These are phyloP conservation scores for Dipodomys stephensi DNA, from an alignment of 2,113 vertebrate species.

Conservation along the genomic window DNA sequence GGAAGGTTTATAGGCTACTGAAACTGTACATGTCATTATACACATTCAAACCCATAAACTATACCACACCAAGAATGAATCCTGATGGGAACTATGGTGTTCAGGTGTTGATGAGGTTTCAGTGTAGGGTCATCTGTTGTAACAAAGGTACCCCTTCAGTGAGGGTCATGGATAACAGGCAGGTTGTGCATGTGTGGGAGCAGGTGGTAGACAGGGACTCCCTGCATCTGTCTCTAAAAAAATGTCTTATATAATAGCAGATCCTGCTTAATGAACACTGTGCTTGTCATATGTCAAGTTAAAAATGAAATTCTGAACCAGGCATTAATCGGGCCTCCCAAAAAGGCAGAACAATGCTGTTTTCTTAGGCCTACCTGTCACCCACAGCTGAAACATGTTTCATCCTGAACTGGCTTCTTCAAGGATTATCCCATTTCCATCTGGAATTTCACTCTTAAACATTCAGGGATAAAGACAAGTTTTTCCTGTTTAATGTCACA, in stretches of 20 bases:
- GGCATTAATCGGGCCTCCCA: neutral
- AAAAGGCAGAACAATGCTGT: neutral
- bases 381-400: neutral
- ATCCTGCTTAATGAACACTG: neutral
- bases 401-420: neutral
- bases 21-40: neutral
- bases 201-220: neutral
- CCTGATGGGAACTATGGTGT: neutral
- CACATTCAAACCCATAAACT: neutral
- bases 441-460: neutral
- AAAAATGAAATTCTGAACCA: neutral
- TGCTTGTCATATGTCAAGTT: neutral
- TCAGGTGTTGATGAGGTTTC: neutral
- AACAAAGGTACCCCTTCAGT: neutral
- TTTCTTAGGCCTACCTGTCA: neutral
- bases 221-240: neutral
- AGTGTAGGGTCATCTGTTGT: too few species aligned
- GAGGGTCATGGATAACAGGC: neutral
- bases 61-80: neutral
- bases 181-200: neutral
- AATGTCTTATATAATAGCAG: neutral
- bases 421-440: neutral
- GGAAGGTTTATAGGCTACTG: neutral
- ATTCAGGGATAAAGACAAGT: neutral
- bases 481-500: neutral